These are phyloP conservation scores for Eleutherodactylus coqui DNA, from an alignment of 2,797 vertebrate genomes.

Conservation along the genomic window DNA sequence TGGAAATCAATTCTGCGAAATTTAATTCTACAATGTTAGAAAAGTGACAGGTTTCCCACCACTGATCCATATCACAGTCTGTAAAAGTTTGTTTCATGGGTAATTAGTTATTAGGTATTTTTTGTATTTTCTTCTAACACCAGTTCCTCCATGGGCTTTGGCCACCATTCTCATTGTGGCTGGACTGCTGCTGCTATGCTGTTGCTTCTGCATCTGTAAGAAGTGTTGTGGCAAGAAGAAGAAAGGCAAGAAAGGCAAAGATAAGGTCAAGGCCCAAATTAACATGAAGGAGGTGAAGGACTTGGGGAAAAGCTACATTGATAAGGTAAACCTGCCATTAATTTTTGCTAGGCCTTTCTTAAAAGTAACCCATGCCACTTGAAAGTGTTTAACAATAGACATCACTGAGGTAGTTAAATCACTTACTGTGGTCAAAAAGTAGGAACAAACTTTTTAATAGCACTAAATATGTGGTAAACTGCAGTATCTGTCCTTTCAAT, in stretches of 20 bases:
- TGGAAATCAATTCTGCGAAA: not conserved
- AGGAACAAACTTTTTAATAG: not conserved
- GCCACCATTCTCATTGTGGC: constrained; percentile 83
- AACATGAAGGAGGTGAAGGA: constrained; percentile 82
- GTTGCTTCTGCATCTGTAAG: constrained; percentile 84
- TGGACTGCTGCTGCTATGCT: constrained; percentile 80
- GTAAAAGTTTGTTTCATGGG: not conserved
- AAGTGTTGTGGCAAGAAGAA: constrained; percentile 85
- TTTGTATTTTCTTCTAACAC: constrained; percentile 18
- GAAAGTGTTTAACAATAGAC: not conserved
- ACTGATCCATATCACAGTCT: not conserved
- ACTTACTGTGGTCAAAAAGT: not conserved
- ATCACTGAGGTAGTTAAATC: not conserved
- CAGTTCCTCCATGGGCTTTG: constrained; percentile 89
- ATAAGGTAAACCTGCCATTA: constrained; percentile 75
- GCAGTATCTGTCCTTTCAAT: not conserved
- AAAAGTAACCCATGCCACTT: not conserved
- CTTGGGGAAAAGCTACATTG: constrained; percentile 80
- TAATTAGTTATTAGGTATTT: not conserved
- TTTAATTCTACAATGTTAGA: not conserved
- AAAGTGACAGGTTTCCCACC: not conserved
- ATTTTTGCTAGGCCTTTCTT: not conserved
- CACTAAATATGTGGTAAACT: no score
- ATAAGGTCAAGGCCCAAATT: constrained; percentile 78
- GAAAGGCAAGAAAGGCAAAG: constrained; percentile 86